These are phyloP conservation scores for Conomelus anceps DNA, from an alignment of 2,888 invertebrate genomes.

Conservation along the genomic window DNA sequence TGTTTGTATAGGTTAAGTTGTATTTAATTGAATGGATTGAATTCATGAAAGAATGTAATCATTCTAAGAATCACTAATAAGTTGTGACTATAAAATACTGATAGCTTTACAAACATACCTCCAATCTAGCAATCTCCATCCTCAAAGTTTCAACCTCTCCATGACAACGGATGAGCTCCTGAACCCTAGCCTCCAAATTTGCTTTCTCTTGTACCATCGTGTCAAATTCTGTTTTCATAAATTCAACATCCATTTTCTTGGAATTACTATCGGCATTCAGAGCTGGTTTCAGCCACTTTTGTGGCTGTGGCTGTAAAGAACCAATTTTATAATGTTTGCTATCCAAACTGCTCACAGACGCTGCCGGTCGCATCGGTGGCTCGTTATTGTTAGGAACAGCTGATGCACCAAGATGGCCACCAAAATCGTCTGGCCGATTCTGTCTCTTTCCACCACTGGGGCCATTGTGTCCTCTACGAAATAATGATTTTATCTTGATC, in stretches of 20 bases:
- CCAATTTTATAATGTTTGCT: background rate
- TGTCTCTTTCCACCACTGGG: slow-evolving; percentile 32
- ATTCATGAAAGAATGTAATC: background rate
- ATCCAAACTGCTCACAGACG: slow-evolving; percentile 26
- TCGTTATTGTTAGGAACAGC: slow-evolving; percentile 12
- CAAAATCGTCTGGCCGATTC: slow-evolving; percentile 23
- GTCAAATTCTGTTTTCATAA: slow-evolving; percentile 56
- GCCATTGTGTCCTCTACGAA: slow-evolving; percentile 68
- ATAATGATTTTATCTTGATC: slow-evolving; percentile 88
- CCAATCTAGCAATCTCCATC: slow-evolving; percentile 61
- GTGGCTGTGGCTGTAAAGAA: background rate
- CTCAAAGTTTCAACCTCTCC: slow-evolving; percentile 60
- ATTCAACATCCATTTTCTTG: slow-evolving; percentile 52
- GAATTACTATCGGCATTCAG: background rate
- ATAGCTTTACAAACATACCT: slow-evolving; percentile 49
- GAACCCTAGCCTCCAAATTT: slow-evolving; percentile 53
- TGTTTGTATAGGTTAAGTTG: background rate
- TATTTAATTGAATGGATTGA: background rate
- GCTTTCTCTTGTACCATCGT: slow-evolving; percentile 58
- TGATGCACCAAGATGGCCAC: slow-evolving; percentile 17
- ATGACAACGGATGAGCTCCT: slow-evolving; percentile 57
- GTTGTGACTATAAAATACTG: background rate
- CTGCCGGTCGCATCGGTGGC: slow-evolving; percentile 26
- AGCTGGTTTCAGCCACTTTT: background rate
- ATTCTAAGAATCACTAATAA: background rate